These are phyloP conservation scores for Ageneiosus marmoratus DNA, from an alignment of 2,113 vertebrate genomes.

Conservation along the genomic window DNA sequence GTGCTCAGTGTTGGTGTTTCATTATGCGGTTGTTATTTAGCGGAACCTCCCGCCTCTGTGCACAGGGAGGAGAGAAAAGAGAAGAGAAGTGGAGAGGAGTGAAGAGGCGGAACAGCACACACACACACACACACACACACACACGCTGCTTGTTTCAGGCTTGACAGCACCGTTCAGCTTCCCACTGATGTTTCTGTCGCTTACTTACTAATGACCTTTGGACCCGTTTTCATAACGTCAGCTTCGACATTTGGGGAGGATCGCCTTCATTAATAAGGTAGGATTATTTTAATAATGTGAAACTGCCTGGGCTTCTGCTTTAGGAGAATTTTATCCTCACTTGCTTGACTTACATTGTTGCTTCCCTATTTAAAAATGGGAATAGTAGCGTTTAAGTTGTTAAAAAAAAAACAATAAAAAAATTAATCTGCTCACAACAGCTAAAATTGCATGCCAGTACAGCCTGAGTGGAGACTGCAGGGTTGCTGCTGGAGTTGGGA, in stretches of 20 bases:
- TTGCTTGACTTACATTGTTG: neutral
- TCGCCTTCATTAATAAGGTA: conserved; percentile 4
- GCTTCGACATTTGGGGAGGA: neutral
- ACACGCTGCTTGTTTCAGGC: neutral
- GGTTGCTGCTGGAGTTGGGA: neutral
- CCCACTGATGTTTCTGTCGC: neutral
- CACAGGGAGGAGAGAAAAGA: conserved; percentile 28
- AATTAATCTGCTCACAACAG: neutral
- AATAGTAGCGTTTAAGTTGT: neutral
- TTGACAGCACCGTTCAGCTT: neutral
- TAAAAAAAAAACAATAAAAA: neutral
- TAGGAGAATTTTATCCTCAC: neutral
- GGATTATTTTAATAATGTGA: neutral
- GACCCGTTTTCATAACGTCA: neutral
- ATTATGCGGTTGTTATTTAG: conserved; percentile 26
- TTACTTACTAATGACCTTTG: neutral
- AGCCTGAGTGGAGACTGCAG: neutral
- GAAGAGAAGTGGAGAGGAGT: neutral
- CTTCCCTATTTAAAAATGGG: neutral
- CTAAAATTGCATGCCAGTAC: neutral
- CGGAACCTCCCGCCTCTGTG: conserved; percentile 27
- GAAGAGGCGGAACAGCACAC: conserved; percentile 5
- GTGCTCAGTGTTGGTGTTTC: conserved; percentile 36
- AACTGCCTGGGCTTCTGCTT: neutral
- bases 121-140: neutral